These are phyloP conservation scores for Dendrophyllia cribrosa DNA, from an alignment of 64 coral and sea anemone species.

Conservation along the genomic window DNA sequence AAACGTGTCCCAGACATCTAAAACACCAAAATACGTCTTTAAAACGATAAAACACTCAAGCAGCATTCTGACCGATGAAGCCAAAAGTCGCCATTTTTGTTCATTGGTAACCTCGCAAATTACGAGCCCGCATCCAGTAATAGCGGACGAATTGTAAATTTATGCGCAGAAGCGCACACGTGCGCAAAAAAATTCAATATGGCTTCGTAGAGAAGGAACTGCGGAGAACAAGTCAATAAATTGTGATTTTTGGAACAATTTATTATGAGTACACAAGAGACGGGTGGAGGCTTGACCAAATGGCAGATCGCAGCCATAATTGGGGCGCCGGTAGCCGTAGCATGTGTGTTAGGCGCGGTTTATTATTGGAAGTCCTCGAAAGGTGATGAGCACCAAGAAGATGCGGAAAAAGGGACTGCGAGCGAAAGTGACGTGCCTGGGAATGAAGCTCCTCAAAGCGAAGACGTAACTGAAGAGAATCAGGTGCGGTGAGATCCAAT, in stretches of 20 bases:
- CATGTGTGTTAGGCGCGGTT: slow-evolving; percentile 34
- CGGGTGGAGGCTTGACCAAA: slow-evolving; percentile 40
- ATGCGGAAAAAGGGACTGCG: slow-evolving; percentile 6
- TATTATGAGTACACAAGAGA: slow-evolving; percentile 70
- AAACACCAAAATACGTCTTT: not conserved
- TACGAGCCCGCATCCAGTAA: not conserved
- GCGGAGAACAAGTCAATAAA: not conserved
- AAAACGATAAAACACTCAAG: not conserved
- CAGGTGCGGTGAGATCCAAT: not conserved
- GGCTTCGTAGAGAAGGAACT: not conserved
- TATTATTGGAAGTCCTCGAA: slow-evolving; percentile 45
- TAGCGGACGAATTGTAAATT: not conserved
- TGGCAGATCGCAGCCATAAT: slow-evolving; percentile 66
- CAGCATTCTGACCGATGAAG: too few relatives aligned
- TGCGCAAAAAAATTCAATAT: slow-evolving; percentile 42
- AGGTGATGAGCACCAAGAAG: not conserved
- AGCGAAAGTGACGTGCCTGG: not conserved
- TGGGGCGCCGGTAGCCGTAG: slow-evolving; percentile 54
- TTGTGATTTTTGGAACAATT: slow-evolving; percentile 1
- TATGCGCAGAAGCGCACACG: slow-evolving; percentile 45
- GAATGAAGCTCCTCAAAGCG: slow-evolving; percentile 1
- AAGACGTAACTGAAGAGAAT: slow-evolving; percentile 5
- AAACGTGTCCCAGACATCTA: slow-evolving; percentile 92
- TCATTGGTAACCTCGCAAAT: slow-evolving; percentile 1
- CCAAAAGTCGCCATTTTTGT: slow-evolving; percentile 18